Base-by-base conservation (phyloP, 2,113 vertebrate species). In the Pelmatolapia mariae region DNA sequence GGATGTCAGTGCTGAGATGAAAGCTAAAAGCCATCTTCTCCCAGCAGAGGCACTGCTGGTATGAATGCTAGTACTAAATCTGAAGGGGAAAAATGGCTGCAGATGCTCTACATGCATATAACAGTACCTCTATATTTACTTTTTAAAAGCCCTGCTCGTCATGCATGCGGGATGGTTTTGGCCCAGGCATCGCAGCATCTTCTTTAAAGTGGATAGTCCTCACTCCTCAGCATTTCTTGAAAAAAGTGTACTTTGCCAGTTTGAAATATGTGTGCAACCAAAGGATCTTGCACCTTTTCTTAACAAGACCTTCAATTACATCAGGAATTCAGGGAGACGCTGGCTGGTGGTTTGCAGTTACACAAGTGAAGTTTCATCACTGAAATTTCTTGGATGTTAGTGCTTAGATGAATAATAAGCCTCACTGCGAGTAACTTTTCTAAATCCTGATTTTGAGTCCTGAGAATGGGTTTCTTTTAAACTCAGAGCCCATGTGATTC, bases 71-170 rank as follows among this genome's bases (percentile, higher is more conserved):
- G 68, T 16, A 85, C 80, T 78, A 83, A 82, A 86, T 92, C 88
- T 81, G 81, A 85, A 66, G 18, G 31, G 10, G 85, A 36, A 82
- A 93, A 90, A 56, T 50, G 82, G 89, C 86, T 45, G 59, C 10
- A 56, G 89, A 63, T 87, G 50, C 89, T 90, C 86, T 24, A 43
- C 85, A 78, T 87, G 76, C 86, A 90, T 87, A 90, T 82, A 87
- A 83, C 82, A 11, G 4, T 63, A 89, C 71, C 85, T 93, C 94
- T 96, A 93, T 94, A 95, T 96, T 96, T 95, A 95, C 89, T 85
- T 87, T 91, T 92, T 94, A 95, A 96, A 95, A 94, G 93, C 93
- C 40, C 31, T 24, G 38, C 54, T 88, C 40, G 26, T 79, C 89
- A 83, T 87, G 66, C 50, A 91, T 91, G 66, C 87, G 13, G 82